A percentile compares a stretch with the other conserved stretches of the same genome.
phyloP scores from a whole-genome alignment of 37 sponge, comb jelly and placozoan species.

The Hexactinellida sp. region DNA sequence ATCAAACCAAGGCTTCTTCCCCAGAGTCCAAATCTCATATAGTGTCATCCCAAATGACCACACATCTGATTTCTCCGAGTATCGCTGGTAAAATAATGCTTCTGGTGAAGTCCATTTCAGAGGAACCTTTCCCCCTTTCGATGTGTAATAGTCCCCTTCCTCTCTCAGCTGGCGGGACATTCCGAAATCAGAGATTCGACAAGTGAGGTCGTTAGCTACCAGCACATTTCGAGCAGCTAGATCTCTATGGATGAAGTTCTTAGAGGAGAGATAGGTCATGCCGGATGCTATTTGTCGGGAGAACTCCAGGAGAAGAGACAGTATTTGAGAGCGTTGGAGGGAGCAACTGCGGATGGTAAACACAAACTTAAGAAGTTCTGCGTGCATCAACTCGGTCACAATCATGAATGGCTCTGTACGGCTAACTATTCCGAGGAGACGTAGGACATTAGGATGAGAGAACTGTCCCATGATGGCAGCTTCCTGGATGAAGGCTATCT shows the following conservation, averaged over 20 bases:
- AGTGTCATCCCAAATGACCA: slow-evolving; percentile 31
- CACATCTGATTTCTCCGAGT: slow-evolving; percentile 39
- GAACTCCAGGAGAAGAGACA: background rate
- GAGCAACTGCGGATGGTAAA: background rate
- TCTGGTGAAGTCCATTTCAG: slow-evolving; percentile 19
- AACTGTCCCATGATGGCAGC: slow-evolving; percentile 27
- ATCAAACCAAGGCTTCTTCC: slow-evolving; percentile 25
- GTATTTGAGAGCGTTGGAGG: background rate
- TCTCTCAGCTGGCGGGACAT: background rate
- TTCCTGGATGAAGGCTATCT: slow-evolving; percentile 17
- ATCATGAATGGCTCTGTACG: slow-evolving; percentile 65
- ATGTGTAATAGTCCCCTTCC: slow-evolving; percentile 5
- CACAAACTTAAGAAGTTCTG: background rate
- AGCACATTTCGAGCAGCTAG: slow-evolving; percentile 23
- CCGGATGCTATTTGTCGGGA: slow-evolving; percentile 18
- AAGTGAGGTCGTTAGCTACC: background rate
- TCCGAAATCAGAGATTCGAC: slow-evolving; percentile 8
- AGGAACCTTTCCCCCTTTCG: slow-evolving; percentile 7
- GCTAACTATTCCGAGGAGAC: slow-evolving; percentile 22
- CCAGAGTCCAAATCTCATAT: slow-evolving; percentile 42
- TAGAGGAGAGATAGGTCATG: slow-evolving; percentile 18
- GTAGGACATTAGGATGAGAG: slow-evolving; percentile 20
- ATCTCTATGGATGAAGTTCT: slow-evolving; percentile 21
- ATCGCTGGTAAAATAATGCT: slow-evolving; percentile 23
- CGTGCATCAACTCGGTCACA: slow-evolving; percentile 82